Conservation (phyloP, 35 echinoderm and acorn worm genomes). For the Stichopus chloronotus region DNA sequence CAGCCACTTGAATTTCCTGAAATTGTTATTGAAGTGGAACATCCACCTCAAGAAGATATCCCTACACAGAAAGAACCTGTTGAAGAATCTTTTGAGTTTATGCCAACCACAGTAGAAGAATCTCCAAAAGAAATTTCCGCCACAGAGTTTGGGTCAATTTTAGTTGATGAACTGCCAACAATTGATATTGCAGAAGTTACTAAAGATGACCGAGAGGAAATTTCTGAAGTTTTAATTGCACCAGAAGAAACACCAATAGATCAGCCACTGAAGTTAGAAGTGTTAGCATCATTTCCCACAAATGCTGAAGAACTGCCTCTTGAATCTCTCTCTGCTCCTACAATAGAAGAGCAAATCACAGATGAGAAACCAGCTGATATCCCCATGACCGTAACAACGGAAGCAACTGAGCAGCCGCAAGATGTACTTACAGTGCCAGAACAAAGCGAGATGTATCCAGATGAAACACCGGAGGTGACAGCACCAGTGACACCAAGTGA, state of each 20-base stretch:
- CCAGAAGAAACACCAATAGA: conserved; percentile 33
- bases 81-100: conserved; percentile 39
- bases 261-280: conserved; percentile 25
- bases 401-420: background rate
- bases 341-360: conserved; percentile 5
- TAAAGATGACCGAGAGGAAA: conserved; percentile 21
- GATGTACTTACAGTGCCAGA: conserved; percentile 38
- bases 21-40: conserved; percentile 43
- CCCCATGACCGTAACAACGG: background rate
- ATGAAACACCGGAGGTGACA: conserved; percentile 28
- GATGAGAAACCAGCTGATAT: background rate
- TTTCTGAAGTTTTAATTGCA: conserved; percentile 50
- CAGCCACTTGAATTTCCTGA: conserved; percentile 58
- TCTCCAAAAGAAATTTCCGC: conserved; percentile 47
- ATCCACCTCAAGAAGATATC: conserved; percentile 52
- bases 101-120: background rate
- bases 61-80: conserved; percentile 25
- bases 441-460: background rate
- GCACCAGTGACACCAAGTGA: background rate
- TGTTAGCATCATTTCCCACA: background rate
- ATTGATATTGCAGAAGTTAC: conserved; percentile 25
- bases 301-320: conserved; percentile 18
- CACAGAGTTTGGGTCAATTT: conserved; percentile 32
- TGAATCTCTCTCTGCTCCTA: conserved; percentile 6
- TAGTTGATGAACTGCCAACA: conserved; percentile 39